Percentiles rank a stretch among this genome's conserved stretches.
These are phyloP conservation scores for Drepana falcataria DNA, from an alignment of 2,888 invertebrate species.

Conservation along the genomic window DNA sequence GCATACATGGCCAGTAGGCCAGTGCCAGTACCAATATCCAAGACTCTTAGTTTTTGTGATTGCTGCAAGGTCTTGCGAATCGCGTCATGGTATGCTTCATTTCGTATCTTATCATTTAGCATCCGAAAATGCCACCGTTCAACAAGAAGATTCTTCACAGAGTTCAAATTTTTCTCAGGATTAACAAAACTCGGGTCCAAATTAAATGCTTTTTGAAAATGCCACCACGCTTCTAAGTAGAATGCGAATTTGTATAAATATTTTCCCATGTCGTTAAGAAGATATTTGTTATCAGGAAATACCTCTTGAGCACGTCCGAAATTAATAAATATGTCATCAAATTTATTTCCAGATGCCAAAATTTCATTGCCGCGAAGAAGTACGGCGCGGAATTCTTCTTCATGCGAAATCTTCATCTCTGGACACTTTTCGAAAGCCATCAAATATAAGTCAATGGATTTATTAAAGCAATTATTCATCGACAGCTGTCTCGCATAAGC, in stretches of 20 bases:
- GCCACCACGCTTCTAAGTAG: constrained; percentile 75
- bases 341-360: constrained; percentile 29
- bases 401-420: constrained; percentile 28
- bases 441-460: constrained; percentile 52
- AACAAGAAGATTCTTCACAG: constrained; percentile 82
- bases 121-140: constrained; percentile 91
- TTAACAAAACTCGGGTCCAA: constrained; percentile 72
- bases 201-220: constrained; percentile 75
- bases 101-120: constrained; percentile 86
- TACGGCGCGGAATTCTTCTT: constrained; percentile 44
- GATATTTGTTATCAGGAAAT: constrained; percentile 44
- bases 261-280: constrained; percentile 58
- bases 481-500: constrained; percentile 38
- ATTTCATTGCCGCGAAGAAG: constrained; percentile 38
- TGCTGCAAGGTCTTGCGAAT: constrained; percentile 75
- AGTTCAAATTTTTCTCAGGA: constrained; percentile 83
- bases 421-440: constrained; percentile 43
- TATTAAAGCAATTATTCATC: constrained; percentile 32
- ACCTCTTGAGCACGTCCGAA: constrained; percentile 39
- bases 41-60: constrained; percentile 65
- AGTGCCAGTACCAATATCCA: constrained; percentile 89
- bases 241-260: constrained; percentile 74
- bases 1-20: constrained; percentile 86
- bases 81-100: constrained; percentile 82
- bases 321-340: constrained; percentile 50